Conservation (phyloP, 2,888 invertebrate species). For the Pimpla rufipes region DNA sequence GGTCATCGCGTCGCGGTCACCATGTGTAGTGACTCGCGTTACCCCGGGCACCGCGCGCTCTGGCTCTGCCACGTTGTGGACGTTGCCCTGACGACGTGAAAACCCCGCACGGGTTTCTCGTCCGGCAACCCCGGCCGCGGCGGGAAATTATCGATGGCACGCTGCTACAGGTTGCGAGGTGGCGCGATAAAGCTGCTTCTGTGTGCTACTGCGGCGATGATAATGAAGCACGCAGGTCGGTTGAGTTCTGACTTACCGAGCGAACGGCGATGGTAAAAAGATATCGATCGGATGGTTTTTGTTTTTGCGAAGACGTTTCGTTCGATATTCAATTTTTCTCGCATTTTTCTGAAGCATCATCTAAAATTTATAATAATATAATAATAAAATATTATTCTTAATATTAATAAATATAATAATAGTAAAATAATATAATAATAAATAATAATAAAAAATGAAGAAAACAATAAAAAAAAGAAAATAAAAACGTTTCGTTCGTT, state of each 20-base stretch:
- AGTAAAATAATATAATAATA: too few species aligned
- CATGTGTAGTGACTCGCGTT: background rate
- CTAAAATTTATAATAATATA: too few species aligned
- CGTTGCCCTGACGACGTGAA: constrained; percentile 54
- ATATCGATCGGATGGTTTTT: constrained; percentile 22
- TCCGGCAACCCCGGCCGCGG: background rate
- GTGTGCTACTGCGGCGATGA: background rate
- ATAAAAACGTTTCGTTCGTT: too few species aligned
- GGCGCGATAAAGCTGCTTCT: constrained; percentile 56
- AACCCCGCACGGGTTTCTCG: constrained; percentile 52
- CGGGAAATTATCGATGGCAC: constrained; percentile 53
- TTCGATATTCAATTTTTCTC: too few species aligned
- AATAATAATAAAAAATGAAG: too few species aligned
- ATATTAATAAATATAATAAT: too few species aligned
- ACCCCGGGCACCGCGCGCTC: constrained; percentile 4
- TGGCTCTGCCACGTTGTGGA: too few species aligned
- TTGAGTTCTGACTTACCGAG: constrained; percentile 55
- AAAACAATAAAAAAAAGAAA: too few species aligned
- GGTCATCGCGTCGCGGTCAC: constrained; percentile 16
- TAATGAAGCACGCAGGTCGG: background rate
- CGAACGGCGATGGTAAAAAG: constrained; percentile 13
- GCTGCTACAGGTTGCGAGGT: constrained; percentile 43
- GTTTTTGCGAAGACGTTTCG: too few species aligned
- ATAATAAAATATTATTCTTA: too few species aligned
- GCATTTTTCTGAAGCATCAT: too few species aligned